Evolutionary conservation across 2,113 vertebrate species (phyloP).

Genomic region (Perca flavescens): DNA sequence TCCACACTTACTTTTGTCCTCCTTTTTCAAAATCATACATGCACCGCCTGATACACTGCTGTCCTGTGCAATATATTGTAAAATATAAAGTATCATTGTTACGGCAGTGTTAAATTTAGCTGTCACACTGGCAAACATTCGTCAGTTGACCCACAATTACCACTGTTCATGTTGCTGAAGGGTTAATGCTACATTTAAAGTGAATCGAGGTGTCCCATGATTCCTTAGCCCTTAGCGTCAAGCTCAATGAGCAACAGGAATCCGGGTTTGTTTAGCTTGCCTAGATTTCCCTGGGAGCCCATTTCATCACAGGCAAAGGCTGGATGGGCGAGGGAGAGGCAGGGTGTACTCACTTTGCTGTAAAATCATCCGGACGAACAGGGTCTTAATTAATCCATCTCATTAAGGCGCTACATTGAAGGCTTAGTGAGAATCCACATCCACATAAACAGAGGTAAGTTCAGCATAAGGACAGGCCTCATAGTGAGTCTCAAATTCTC

Average conservation of each 20-base stretch:
- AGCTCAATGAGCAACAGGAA: slow-evolving; percentile 65
- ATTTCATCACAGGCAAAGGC: slow-evolving; percentile 24
- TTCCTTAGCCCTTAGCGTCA: background rate
- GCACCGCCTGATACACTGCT: background rate
- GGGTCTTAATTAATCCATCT: slow-evolving; percentile 42
- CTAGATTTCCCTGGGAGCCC: background rate
- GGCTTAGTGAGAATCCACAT: slow-evolving; percentile 21
- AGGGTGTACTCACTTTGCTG: slow-evolving; percentile 41
- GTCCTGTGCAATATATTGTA: background rate
- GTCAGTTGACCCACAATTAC: background rate
- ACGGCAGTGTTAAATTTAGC: fast-evolving
- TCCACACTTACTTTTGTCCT: background rate
- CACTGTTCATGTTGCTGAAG: slow-evolving; percentile 10
- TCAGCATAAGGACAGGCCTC: background rate
- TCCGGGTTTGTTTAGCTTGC: slow-evolving; percentile 50
- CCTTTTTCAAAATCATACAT: background rate
- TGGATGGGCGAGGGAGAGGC: slow-evolving; percentile 14
- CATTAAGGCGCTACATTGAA: slow-evolving; percentile 26
- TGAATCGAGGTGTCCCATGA: slow-evolving; percentile 35
- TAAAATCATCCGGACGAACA: slow-evolving; percentile 39
- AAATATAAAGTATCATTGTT: background rate
- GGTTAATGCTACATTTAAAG: background rate
- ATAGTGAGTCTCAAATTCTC: background rate
- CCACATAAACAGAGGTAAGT: slow-evolving; percentile 56
- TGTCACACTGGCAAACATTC: background rate